A percentile compares a stretch with the other conserved stretches of the same genome.
Conservation (phyloP, 2,113 vertebrate species). For the Anguilla japonica region DNA sequence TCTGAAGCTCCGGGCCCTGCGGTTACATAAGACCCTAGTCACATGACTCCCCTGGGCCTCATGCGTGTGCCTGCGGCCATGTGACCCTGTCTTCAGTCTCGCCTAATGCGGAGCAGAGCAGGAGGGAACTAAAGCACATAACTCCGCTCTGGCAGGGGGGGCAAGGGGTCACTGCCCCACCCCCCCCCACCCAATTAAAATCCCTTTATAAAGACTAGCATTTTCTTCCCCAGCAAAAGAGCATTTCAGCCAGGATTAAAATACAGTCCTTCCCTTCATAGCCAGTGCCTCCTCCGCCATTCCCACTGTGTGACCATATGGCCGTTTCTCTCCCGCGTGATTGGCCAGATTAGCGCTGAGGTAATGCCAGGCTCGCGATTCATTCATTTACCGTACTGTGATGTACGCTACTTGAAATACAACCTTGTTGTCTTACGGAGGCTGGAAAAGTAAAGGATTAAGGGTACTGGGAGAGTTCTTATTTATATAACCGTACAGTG, state of each 20-base stretch:
- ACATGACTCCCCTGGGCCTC: neutral
- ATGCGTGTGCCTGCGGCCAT: neutral
- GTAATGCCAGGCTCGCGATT: no score
- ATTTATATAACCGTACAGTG: neutral
- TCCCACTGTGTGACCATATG: neutral
- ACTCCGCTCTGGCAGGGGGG: no score
- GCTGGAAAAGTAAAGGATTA: neutral
- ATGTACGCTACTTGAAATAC: no score
- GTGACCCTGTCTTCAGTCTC: neutral
- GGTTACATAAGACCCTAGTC: neutral
- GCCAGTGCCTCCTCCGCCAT: neutral
- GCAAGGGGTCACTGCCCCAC: no score
- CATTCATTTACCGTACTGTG: no score
- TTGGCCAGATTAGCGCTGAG: neutral
- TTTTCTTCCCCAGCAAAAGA: neutral
- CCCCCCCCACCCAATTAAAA: no score
- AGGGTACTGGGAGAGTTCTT: neutral
- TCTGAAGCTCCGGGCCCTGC: neutral
- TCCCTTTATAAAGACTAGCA: neutral
- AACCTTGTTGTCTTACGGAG: neutral
- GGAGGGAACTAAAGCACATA: neutral
- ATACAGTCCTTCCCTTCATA: neutral
- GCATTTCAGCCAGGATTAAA: no score
- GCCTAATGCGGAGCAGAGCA: neutral
- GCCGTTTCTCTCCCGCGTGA: neutral